These are phyloP conservation scores for Cheilosia impressa DNA, from an alignment of 2,888 invertebrate species.

Conservation along the genomic window DNA sequence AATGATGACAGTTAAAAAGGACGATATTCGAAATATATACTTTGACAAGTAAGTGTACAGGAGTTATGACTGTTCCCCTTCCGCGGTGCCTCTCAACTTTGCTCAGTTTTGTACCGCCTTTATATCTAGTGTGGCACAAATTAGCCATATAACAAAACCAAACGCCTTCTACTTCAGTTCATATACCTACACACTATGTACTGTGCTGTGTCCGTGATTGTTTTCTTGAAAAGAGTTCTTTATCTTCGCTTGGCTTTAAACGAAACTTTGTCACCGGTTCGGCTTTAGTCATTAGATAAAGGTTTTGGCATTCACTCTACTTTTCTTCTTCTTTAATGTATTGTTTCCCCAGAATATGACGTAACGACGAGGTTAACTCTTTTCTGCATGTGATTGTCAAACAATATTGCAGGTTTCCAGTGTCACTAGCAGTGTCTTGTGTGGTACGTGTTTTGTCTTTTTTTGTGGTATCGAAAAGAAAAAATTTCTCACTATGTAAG, in stretches of 20 bases:
- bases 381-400: conserved; percentile 31
- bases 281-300: conserved; percentile 13
- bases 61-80: too few relatives aligned
- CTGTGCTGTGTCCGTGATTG: neutral
- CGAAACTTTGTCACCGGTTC: conserved; percentile 20
- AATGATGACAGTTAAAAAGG: too few relatives aligned
- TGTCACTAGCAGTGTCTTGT: conserved; percentile 28
- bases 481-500: conserved; percentile 3
- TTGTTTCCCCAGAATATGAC: conserved; percentile 22
- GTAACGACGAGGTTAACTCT: conserved; percentile 20
- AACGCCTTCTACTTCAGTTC: neutral
- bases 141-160: neutral
- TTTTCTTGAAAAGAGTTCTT: conserved; percentile 22
- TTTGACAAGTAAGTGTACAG: too few relatives aligned
- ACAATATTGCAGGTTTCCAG: conserved; percentile 22
- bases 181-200: neutral
- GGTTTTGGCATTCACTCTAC: neutral
- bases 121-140: neutral
- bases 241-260: conserved; percentile 23
- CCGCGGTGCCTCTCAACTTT: too few relatives aligned
- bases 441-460: neutral
- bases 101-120: too few relatives aligned
- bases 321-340: conserved; percentile 4
- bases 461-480: neutral
- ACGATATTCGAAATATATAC: too few relatives aligned